phyloP scores from a whole-genome alignment of 1,140 invertebrate species.

The Diachasma alloeum region DNA sequence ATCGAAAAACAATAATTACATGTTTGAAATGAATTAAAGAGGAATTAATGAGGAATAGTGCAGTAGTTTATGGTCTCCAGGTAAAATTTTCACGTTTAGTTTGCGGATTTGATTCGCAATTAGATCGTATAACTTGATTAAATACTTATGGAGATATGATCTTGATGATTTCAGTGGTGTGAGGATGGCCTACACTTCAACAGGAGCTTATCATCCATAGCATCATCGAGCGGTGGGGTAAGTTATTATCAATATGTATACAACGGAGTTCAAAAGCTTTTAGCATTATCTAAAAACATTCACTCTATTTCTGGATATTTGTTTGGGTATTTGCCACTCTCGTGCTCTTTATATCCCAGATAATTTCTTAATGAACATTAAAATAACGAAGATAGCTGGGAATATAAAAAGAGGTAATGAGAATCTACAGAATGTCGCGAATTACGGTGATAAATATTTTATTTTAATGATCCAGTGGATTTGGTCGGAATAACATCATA shows the following conservation, averaged over 20 bases:
- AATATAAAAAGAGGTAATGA: neutral
- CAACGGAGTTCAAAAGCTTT: constrained; percentile 2
- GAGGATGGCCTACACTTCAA: neutral
- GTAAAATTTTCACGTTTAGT: too few species aligned
- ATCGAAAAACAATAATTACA: neutral
- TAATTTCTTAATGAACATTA: neutral
- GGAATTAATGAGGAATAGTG: too few species aligned
- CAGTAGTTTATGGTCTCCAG: too few species aligned
- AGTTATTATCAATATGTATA: neutral
- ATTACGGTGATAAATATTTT: too few species aligned
- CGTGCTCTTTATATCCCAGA: neutral
- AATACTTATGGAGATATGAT: neutral
- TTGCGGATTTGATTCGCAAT: too few species aligned
- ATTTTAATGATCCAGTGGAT: too few species aligned
- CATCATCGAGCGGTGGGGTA: neutral
- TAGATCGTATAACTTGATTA: neutral
- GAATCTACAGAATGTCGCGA: neutral
- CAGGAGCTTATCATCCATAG: neutral
- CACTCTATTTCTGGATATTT: constrained; percentile 2
- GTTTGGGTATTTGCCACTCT: neutral
- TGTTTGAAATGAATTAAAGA: too few species aligned
- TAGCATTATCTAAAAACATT: neutral
- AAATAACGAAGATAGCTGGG: neutral
- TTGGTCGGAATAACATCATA: too few species aligned
- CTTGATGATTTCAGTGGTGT: neutral